phyloP scores from a whole-genome alignment of 2,888 invertebrate species.

The Cataglyphis rosenhaueri region DNA sequence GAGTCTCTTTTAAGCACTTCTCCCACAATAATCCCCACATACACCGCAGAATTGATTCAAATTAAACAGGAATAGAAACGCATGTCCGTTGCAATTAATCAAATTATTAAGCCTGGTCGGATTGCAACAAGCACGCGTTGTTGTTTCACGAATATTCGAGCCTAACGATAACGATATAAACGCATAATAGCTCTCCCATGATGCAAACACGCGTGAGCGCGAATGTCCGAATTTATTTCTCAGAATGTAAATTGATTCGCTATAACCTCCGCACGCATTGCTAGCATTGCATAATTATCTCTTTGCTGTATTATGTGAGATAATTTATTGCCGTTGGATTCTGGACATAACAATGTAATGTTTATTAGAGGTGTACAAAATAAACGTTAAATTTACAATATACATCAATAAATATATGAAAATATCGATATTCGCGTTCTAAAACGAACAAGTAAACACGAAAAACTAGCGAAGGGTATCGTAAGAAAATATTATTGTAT shows the following conservation, averaged over 20 bases:
- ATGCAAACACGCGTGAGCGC: not conserved
- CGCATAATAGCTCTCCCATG: constrained; percentile 3
- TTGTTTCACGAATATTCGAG: constrained; percentile 52
- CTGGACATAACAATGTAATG: not conserved
- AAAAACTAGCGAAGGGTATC: too few relatives aligned
- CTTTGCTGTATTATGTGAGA: constrained; percentile 2
- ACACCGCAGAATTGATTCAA: constrained; percentile 60
- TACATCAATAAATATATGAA: not conserved
- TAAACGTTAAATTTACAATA: constrained; percentile 1
- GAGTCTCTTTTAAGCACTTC: constrained; percentile 29
- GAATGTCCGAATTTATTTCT: constrained; percentile 46
- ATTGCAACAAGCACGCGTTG: constrained; percentile 45
- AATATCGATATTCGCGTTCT: not conserved
- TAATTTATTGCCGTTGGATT: constrained; percentile 12
- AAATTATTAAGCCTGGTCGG: constrained; percentile 66
- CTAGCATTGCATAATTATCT: constrained; percentile 24
- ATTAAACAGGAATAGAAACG: constrained; percentile 45
- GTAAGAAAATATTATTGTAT: not conserved
- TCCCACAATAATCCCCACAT: constrained; percentile 41
- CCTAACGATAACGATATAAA: constrained; percentile 50
- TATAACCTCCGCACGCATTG: constrained; percentile 1
- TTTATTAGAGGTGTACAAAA: not conserved
- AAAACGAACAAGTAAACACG: not conserved
- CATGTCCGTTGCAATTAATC: constrained; percentile 68
- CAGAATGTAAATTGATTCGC: constrained; percentile 46